Percentiles rank a stretch among this genome's conserved stretches.
phyloP scores from a whole-genome alignment of 2,113 vertebrate species.

The Varanus salvator region DNA sequence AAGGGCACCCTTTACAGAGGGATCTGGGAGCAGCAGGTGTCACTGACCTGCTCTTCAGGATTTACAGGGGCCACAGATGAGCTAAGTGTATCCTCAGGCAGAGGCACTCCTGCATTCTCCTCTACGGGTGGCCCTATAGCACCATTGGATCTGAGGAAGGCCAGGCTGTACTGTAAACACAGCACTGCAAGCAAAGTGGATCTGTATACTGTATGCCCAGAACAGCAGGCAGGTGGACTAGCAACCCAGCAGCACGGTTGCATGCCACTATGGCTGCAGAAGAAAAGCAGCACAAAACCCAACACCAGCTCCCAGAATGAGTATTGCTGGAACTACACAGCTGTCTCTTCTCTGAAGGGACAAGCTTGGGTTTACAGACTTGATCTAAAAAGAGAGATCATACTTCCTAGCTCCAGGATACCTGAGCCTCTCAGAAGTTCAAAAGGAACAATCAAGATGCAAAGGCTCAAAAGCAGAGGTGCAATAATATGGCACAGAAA shows the following conservation, averaged over 20 bases:
- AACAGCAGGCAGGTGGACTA: background rate
- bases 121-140: background rate
- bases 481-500: fast-evolving
- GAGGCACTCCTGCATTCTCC: background rate
- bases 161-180: background rate
- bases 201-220: background rate
- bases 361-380: background rate
- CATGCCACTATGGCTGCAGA: background rate
- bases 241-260: background rate
- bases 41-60: background rate
- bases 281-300: background rate
- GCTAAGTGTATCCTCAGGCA: background rate
- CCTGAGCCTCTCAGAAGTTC: background rate
- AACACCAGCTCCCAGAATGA: background rate
- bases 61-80: fast-evolving
- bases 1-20: background rate
- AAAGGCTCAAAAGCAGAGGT: fast-evolving
- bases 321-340: background rate
- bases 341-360: background rate
- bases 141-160: background rate
- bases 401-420: background rate
- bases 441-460: background rate
- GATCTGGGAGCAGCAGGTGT: background rate
- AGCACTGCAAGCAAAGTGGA: background rate
- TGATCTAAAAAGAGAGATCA: background rate